Conservation (phyloP, 35 echinoderm and acorn worm species). For the Apostichopus parvimensis region DNA sequence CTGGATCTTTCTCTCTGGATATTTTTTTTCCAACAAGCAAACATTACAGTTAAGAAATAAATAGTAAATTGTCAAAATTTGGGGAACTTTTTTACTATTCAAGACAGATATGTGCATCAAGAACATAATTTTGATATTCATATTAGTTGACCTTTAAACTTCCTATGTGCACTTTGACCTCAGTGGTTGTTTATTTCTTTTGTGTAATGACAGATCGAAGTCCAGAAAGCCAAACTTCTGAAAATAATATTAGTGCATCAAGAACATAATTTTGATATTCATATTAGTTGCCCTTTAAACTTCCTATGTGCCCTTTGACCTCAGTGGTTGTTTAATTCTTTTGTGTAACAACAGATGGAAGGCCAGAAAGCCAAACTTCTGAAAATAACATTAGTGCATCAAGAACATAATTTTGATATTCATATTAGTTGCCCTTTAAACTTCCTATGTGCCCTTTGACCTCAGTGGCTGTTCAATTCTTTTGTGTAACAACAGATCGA, state of each 20-base stretch:
- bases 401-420: too few relatives aligned
- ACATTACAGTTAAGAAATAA: too few relatives aligned
- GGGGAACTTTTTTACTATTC: too few relatives aligned
- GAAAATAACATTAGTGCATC: too few relatives aligned
- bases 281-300: background rate
- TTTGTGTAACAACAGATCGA: conserved; percentile 60
- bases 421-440: background rate
- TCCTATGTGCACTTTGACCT: too few relatives aligned
- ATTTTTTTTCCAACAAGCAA: background rate
- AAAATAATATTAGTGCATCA: background rate
- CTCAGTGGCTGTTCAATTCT: background rate
- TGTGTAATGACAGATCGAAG: conserved; percentile 60
- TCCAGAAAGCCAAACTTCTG: conserved; percentile 73
- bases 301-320: too few relatives aligned
- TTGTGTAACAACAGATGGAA: conserved; percentile 29
- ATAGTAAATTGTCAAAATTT: too few relatives aligned
- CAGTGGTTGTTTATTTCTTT: background rate
- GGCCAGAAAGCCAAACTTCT: too few relatives aligned
- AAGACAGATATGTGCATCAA: background rate
- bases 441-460: too few relatives aligned
- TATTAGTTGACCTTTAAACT: too few relatives aligned
- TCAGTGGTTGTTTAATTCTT: background rate
- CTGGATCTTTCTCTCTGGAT: too few relatives aligned
- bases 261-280: background rate
- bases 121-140: conserved; percentile 4